Percentiles rank a stretch among this genome's conserved stretches.
Conservation (phyloP, 2,888 invertebrate species). For the Aphidius colemani region DNA sequence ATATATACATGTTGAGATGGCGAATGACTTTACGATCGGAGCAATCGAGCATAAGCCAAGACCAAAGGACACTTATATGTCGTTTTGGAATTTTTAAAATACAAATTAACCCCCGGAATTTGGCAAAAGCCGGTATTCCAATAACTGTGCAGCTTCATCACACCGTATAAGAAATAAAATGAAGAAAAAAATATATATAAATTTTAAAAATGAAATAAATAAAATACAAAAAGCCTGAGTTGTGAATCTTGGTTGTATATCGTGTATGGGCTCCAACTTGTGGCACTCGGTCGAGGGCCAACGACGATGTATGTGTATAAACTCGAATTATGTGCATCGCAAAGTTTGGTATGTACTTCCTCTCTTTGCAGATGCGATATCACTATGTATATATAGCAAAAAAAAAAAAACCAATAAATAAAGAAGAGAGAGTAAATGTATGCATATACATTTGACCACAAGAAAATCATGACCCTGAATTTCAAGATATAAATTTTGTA, state of each 20-base stretch:
- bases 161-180: neutral
- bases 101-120: conserved; percentile 18
- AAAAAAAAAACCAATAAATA: conserved; percentile 5
- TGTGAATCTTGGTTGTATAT: neutral
- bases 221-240: neutral
- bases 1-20: neutral
- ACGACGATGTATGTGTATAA: too few species aligned
- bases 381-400: conserved; percentile 1
- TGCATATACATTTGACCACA: too few species aligned
- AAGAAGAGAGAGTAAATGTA: neutral
- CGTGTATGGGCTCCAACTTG: conserved; percentile 2
- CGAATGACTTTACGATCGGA: conserved; percentile 12
- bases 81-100: conserved; percentile 12
- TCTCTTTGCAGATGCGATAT: conserved; percentile 7
- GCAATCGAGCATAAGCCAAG: conserved; percentile 10
- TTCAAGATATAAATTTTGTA: too few species aligned
- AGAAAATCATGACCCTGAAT: too few species aligned
- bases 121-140: conserved; percentile 15
- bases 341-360: conserved; percentile 12
- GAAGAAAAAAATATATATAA: neutral
- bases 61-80: conserved; percentile 13
- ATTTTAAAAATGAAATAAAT: conserved; percentile 1
- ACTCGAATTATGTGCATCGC: conserved; percentile 7
- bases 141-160: neutral
- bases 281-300: conserved; percentile 5